Base-by-base conservation (phyloP, 2,797 vertebrate genomes). In the Danio choprae region DNA sequence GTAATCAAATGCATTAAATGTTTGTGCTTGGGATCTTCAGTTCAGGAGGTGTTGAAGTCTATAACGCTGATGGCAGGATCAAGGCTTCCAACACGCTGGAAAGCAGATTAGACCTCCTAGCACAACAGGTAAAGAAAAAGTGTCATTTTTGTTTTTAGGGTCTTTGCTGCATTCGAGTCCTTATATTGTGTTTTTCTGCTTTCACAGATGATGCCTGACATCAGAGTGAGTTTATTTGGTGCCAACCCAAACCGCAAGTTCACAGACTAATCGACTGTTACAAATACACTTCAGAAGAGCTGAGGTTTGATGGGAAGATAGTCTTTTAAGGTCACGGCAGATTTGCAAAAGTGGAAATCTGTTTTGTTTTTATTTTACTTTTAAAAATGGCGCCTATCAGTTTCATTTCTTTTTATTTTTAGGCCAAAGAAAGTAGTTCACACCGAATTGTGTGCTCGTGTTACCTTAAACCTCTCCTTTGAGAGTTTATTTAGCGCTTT, bases 1-100 rank as follows among this genome's bases (percentile, higher is more conserved):
- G 20, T 36, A 16, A 29, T 76, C 29, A 11, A 20, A 36, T 13
- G 53, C 78, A 72, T 65, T 6, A 64, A 12, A 6, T 62, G 51
- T 53, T 29, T 40, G 40, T 71, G 38, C 13, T 36, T 64, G 12
- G 20, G 18, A 73, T 72, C n/a, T 64, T 40, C 50, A 99, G 98
- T 71, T 94, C 97, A 87, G 98, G 98, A 87, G 98, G 98, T 20
- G 89, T 98, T 81, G 97, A 99, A 91, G 88, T 99, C 84, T 99
- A 95, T 76, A 99, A 95, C 10, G 89, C 89, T 0, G 86, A 96
- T 68, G 94, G 95, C 41, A 99, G 96, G 90, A 99, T 99, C 86
- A 99, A 99, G 87, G 97, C 99, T 84, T 87, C 96, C 81, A 99
- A 99, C 92, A 98, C 98, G 12, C 86, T 99, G 86, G 98, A 99